Conservation (phyloP, 2,797 vertebrate species). For the Tragopan temminckii region DNA sequence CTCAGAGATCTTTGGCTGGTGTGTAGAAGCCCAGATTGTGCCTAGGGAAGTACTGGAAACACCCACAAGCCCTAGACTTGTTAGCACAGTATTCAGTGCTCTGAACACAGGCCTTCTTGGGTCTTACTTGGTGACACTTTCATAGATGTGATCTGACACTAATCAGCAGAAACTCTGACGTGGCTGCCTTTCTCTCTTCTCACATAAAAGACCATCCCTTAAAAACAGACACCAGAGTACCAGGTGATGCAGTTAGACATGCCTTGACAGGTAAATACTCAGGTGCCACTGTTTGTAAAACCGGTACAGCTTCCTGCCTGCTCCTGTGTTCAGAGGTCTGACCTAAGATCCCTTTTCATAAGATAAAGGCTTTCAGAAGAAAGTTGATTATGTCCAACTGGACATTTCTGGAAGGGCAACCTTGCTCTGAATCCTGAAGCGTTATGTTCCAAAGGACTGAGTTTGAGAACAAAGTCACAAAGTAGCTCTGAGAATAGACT, state of each 20-base stretch:
- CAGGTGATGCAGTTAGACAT: neutral
- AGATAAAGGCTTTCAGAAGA: neutral
- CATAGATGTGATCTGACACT: neutral
- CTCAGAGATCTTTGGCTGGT: neutral
- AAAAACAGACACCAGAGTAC: neutral
- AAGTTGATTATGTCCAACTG: neutral
- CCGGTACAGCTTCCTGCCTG: neutral
- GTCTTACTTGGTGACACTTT: neutral
- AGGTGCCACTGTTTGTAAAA: neutral
- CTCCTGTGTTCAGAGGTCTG: neutral
- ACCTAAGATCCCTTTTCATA: neutral
- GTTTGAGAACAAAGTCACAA: neutral
- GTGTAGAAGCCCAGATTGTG: neutral
- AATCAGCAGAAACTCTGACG: neutral
- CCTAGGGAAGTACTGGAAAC: neutral
- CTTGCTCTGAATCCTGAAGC: neutral
- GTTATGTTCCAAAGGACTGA: neutral
- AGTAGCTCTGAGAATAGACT: neutral
- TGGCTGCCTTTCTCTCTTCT: neutral
- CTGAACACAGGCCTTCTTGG: neutral
- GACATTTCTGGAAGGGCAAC: neutral
- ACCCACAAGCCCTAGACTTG: fast-evolving
- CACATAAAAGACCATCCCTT: neutral
- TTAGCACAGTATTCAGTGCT: neutral
- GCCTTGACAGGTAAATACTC: neutral